A percentile compares a stretch with the other conserved stretches of the same genome.
These are phyloP conservation scores for Odontomachus brunneus DNA, from an alignment of 1,140 invertebrate species.

Conservation along the genomic window DNA sequence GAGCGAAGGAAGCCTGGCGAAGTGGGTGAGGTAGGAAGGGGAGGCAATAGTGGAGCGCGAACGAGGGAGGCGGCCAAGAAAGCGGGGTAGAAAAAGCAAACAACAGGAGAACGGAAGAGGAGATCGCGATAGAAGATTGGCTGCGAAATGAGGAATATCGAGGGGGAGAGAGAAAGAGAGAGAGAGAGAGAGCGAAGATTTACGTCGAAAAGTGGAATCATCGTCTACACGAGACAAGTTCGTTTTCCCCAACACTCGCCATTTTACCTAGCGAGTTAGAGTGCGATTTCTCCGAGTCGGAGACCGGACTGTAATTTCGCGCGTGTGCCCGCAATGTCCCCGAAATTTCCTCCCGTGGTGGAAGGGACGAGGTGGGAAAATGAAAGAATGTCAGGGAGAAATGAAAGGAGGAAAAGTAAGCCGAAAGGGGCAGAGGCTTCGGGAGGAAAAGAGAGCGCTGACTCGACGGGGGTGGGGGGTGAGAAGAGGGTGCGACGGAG, in stretches of 20 bases:
- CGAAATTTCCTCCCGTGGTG: background rate
- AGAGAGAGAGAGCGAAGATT: background rate
- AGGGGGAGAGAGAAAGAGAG: too few relatives aligned
- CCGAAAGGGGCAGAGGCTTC: background rate
- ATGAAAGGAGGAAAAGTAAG: background rate
- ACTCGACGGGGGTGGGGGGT: constrained; percentile 10
- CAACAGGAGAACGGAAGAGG: constrained; percentile 25
- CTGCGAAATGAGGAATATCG: background rate
- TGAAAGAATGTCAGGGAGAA: constrained; percentile 16
- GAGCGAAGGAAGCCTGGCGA: constrained; percentile 3
- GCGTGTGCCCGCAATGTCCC: background rate
- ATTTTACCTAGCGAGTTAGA: background rate
- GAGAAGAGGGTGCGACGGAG: constrained; percentile 32
- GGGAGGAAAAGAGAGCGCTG: constrained; percentile 47
- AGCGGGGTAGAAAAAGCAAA: constrained; percentile 43
- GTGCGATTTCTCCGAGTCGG: background rate
- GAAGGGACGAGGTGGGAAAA: background rate
- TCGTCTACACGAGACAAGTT: too few relatives aligned
- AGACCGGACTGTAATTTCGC: background rate
- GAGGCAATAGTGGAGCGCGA: background rate
- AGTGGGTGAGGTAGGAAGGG: background rate
- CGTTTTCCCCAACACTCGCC: background rate
- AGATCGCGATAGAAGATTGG: constrained; percentile 28
- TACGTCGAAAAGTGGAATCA: constrained; percentile 6
- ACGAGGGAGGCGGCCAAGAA: background rate